Evolutionary conservation across 2,888 invertebrate species (phyloP).

Genomic region (Lasioglossum vierecki): DNA sequence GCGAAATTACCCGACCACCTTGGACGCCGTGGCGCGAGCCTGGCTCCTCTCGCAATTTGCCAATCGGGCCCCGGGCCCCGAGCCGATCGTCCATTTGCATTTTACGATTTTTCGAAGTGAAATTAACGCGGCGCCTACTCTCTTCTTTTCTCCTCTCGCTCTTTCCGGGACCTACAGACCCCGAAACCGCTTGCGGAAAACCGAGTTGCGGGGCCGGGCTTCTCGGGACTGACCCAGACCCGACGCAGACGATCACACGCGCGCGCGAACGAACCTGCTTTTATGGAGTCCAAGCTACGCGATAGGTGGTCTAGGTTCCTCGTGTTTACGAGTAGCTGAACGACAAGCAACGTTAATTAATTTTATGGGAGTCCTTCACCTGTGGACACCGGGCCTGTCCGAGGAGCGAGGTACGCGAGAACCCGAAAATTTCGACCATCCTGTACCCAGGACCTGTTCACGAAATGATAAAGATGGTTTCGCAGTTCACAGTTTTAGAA

Average conservation of each 20-base stretch:
- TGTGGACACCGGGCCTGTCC: background rate
- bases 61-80: constrained; percentile 66
- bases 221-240: background rate
- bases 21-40: constrained; percentile 78
- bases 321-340: constrained; percentile 4
- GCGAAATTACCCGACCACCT: constrained; percentile 84
- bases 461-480: background rate
- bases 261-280: background rate
- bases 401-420: background rate
- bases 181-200: constrained; percentile 56
- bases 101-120: constrained; percentile 82
- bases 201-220: background rate
- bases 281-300: background rate
- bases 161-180: constrained; percentile 48
- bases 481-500: no score
- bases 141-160: constrained; percentile 2
- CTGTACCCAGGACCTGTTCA: no score
- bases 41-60: constrained; percentile 82
- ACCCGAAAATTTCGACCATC: background rate
- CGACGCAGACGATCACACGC: background rate
- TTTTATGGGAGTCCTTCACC: background rate
- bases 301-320: constrained; percentile 7
- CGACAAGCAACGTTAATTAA: constrained; percentile 9
- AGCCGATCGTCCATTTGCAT: constrained; percentile 81
- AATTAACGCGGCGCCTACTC: constrained; percentile 77